Evolutionary conservation across 2,797 vertebrate species (phyloP).

Genomic region (Rhinophrynus dorsalis): DNA sequence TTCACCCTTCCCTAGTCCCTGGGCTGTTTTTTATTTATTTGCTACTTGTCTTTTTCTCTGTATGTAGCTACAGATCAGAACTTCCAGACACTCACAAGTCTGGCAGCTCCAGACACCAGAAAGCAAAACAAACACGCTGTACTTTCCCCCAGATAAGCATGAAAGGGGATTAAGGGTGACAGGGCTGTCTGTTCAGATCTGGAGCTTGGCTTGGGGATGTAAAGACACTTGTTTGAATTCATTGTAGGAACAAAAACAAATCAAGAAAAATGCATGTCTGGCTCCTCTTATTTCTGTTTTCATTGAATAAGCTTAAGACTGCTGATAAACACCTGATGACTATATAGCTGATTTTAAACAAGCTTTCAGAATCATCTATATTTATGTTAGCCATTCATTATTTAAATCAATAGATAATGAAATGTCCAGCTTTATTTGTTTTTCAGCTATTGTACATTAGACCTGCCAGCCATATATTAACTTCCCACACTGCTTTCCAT

Average conservation of each 20-base stretch:
- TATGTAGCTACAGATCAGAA: constrained; percentile 8
- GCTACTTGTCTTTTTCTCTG: constrained; percentile 20
- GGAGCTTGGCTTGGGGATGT: constrained; percentile 22
- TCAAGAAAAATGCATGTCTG: constrained; percentile 5
- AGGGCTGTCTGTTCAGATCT: constrained; percentile 46
- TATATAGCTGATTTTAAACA: no score
- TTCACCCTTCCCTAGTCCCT: no score
- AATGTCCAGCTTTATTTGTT: no score
- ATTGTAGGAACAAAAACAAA: constrained; percentile 17
- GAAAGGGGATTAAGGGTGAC: constrained; percentile 48
- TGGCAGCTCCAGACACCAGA: constrained; percentile 36
- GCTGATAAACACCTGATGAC: no score
- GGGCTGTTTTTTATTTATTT: no score
- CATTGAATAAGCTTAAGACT: constrained; percentile 14
- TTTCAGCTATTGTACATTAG: no score
- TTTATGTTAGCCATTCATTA: no score
- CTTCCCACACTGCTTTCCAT: no score
- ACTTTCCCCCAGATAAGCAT: constrained; percentile 45
- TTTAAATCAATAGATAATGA: no score
- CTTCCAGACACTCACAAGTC: constrained; percentile 22
- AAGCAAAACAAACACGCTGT: constrained; percentile 45
- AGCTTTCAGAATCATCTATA: no score
- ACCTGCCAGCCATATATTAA: no score
- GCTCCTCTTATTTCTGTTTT: constrained; percentile 28
- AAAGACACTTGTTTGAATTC: constrained; percentile 39